These are phyloP conservation scores for Glossophaga mutica DNA, from an alignment of 2,797 vertebrate species.

Conservation along the genomic window DNA sequence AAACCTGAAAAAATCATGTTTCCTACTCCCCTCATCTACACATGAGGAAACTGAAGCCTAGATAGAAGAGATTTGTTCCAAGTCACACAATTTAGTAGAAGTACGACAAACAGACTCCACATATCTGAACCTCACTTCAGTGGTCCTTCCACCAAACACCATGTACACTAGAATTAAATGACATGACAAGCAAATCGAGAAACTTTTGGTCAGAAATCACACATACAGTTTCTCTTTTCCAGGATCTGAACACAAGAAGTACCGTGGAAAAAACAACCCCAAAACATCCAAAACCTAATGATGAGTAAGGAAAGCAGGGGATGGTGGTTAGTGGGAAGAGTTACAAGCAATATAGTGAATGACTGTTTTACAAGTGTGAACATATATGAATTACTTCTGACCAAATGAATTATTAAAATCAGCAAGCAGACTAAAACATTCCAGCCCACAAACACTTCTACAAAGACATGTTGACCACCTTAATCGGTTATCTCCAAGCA, in stretches of 20 bases:
- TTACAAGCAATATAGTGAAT: neutral
- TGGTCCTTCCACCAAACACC: neutral
- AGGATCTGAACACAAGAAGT: neutral
- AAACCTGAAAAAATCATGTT: neutral
- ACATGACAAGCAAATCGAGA: neutral
- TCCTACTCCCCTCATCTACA: neutral
- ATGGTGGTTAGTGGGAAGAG: neutral
- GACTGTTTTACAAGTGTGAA: conserved; percentile 11
- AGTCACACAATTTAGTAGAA: neutral
- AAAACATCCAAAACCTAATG: neutral
- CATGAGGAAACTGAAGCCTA: neutral
- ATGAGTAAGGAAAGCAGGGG: neutral
- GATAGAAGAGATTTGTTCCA: neutral
- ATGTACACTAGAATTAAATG: neutral
- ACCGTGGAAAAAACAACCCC: neutral
- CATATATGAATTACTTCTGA: conserved; percentile 1
- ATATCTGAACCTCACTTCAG: neutral
- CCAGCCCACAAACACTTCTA: neutral
- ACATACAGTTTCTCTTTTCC: neutral
- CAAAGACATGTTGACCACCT: neutral
- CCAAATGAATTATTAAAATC: conserved; percentile 26
- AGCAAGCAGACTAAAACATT: neutral
- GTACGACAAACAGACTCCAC: neutral
- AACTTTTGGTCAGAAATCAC: neutral
- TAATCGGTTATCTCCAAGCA: neutral